Conservation (phyloP, 1,140 invertebrate species). For the Trichomalopsis sarcophagae region DNA sequence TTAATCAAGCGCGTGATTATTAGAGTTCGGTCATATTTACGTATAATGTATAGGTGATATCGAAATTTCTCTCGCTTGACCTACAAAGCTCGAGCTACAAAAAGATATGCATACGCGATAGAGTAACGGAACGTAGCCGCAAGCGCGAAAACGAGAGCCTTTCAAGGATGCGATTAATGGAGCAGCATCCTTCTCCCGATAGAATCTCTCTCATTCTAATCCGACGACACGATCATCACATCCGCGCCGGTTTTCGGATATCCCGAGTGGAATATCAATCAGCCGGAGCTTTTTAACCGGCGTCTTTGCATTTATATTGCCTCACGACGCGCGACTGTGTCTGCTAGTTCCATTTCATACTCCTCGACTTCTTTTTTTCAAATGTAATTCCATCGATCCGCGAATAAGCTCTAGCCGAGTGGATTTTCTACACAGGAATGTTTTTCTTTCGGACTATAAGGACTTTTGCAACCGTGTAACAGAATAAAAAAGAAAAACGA, state of each 20-base stretch:
- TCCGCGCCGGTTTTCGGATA: slow-evolving; percentile 54
- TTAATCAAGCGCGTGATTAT: too few relatives aligned
- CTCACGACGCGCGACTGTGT: background rate
- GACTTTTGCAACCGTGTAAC: background rate
- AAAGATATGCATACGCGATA: too few relatives aligned
- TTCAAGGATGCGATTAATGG: slow-evolving; percentile 13
- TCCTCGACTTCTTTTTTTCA: background rate
- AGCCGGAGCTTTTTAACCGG: slow-evolving; percentile 40
- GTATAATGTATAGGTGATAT: background rate
- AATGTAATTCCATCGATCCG: background rate
- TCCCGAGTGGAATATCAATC: slow-evolving; percentile 62
- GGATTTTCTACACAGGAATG: too few relatives aligned
- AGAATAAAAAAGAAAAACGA: background rate
- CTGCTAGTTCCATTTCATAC: background rate
- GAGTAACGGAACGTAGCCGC: background rate
- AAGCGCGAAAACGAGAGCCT: background rate
- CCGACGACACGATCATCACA: slow-evolving; percentile 48
- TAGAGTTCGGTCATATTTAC: background rate
- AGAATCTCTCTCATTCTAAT: slow-evolving; percentile 51
- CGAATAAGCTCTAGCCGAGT: background rate
- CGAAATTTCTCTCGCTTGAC: background rate
- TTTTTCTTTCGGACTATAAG: background rate
- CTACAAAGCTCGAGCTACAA: background rate
- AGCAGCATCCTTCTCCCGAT: background rate
- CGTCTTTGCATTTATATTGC: slow-evolving; percentile 66